Conservation (phyloP, 2,113 vertebrate genomes). For the Athene noctua region DNA sequence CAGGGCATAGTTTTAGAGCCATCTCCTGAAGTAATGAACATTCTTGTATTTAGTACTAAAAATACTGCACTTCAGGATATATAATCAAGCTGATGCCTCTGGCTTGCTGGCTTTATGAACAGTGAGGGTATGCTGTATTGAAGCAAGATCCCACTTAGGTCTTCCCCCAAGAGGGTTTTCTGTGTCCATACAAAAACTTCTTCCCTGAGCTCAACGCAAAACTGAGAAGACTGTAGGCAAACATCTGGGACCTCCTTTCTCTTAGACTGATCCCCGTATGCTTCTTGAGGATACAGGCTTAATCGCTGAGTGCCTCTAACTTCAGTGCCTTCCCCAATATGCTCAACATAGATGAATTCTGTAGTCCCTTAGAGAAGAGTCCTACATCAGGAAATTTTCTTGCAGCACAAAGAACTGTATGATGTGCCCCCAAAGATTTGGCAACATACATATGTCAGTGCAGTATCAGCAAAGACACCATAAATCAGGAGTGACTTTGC, state of each 20-base stretch:
- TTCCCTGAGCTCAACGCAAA: background rate
- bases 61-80: background rate
- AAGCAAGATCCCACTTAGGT: background rate
- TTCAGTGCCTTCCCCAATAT: background rate
- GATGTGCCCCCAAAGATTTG: background rate
- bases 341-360: background rate
- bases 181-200: background rate
- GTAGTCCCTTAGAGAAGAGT: background rate
- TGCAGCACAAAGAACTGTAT: background rate
- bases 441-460: fast-evolving
- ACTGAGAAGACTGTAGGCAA: background rate
- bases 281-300: background rate
- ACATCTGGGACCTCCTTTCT: background rate
- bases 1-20: background rate
- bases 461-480: background rate
- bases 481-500: background rate
- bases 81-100: background rate
- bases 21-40: conserved; percentile 40
- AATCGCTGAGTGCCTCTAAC: fast-evolving
- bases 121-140: background rate
- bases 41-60: background rate
- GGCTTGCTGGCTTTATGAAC: background rate
- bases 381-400: background rate
- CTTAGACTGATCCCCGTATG: background rate
- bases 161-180: background rate